Conservation (phyloP, 2,888 invertebrate species). For the Machimus rusticus region DNA sequence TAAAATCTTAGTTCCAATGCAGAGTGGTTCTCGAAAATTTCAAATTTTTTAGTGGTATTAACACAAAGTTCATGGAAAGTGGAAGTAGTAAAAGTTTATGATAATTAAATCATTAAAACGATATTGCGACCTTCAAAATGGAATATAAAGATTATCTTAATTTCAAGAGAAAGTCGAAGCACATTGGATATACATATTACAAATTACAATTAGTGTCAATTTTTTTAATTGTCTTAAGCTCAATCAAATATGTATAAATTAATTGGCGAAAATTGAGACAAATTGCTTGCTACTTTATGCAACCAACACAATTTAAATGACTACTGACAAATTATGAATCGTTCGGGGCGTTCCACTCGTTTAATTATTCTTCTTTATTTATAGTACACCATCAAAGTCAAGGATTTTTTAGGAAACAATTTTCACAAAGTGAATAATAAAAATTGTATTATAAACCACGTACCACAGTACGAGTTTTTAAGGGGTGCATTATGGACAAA, state of each 20-base stretch:
- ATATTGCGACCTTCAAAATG: background rate
- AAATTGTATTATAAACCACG: too few relatives aligned
- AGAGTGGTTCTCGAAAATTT: background rate
- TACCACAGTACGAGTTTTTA: too few relatives aligned
- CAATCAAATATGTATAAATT: background rate
- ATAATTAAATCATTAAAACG: background rate
- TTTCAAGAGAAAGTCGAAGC: background rate
- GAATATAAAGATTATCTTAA: background rate
- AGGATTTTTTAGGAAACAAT: too few relatives aligned
- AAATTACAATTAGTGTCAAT: too few relatives aligned
- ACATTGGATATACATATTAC: background rate
- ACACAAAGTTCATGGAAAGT: background rate
- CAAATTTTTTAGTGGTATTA: background rate
- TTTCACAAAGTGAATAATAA: too few relatives aligned
- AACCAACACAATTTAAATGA: too few relatives aligned
- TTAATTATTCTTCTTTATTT: too few relatives aligned
- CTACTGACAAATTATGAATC: too few relatives aligned
- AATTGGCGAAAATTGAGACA: background rate
- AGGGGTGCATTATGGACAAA: too few relatives aligned
- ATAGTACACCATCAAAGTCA: too few relatives aligned
- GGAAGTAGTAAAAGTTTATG: background rate
- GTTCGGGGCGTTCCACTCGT: too few relatives aligned
- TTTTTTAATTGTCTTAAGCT: background rate
- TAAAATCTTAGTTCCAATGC: background rate
- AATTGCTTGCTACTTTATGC: too few relatives aligned